Base-by-base conservation (phyloP, 2,113 vertebrate genomes). In the Lagopus muta region DNA sequence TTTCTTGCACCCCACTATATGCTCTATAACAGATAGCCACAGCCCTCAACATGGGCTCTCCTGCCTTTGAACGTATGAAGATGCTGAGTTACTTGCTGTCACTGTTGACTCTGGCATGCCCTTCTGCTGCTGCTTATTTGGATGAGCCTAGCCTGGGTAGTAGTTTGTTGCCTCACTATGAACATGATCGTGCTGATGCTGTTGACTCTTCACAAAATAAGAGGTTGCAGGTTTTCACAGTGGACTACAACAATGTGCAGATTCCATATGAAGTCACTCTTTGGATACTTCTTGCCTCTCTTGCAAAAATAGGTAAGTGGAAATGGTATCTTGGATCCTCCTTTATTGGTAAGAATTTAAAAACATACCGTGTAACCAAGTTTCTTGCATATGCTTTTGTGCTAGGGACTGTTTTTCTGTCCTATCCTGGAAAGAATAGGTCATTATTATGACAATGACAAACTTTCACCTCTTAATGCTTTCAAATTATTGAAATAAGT, bases 271-370 rank as follows among this genome's bases (percentile, higher is more conserved):
- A 99, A 97, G 98, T 99, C 81, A 99, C 99, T 9, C 97, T 99
- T 47, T 99, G 99, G 99, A 98, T 99, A 71, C 97, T 99, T 42
- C 97, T 99, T 55, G 99, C 99, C 24, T 99, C 99, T 19, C 98
- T 99, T 89, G 99, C 99, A 79, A 99, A 99, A 97, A 99, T 99
- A 95, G 99, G 99, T 99, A 96, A 98, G 99, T 97, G 58, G 20
- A 77, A 72, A 85, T 18, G 43, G 7, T 36, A 52, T 78, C 32
- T 61, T 34, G 25, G 15, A 22, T 62, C 20, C 11, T 90, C 16
- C 45, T 86, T 28, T 21, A 10, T 52, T 5, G 2, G 20, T 11
- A 78, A 84, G 34, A 78, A 60, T 14, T 83, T 62, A 4, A 70
- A 82, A 69, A 43, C 1, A 0, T 55, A 42, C 8, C 6, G 3